These are phyloP conservation scores for Carcinoscorpius rotundicauda DNA, from an alignment of 1,140 invertebrate genomes.

Conservation along the genomic window DNA sequence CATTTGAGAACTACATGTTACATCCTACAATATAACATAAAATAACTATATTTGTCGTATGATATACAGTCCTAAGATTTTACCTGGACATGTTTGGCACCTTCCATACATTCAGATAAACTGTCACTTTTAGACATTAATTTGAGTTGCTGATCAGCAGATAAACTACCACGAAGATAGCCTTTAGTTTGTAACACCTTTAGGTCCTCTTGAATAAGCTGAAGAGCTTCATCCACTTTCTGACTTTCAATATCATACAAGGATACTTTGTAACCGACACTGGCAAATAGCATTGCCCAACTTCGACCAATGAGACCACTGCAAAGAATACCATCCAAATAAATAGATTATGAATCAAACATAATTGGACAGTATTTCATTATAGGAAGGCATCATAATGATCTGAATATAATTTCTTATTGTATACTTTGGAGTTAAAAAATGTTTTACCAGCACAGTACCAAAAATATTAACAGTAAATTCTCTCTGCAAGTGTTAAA, in stretches of 20 bases:
- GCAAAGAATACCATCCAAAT: background rate
- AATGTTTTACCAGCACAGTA: too few species aligned
- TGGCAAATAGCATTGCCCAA: conserved; percentile 91
- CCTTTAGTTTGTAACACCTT: conserved; percentile 52
- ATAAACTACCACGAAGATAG: conserved; percentile 56
- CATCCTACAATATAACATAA: too few species aligned
- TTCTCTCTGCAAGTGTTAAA: too few species aligned
- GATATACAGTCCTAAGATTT: conserved; percentile 1
- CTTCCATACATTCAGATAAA: conserved; percentile 30
- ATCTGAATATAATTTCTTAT: too few species aligned
- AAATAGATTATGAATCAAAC: background rate
- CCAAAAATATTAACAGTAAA: too few species aligned
- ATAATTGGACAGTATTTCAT: background rate
- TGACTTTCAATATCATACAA: conserved; percentile 68
- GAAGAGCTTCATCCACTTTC: conserved; percentile 52
- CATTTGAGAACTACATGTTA: too few species aligned
- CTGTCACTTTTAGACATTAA: conserved; percentile 45
- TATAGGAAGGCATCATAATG: background rate
- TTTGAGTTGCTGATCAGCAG: conserved; percentile 55
- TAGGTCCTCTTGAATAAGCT: conserved; percentile 59
- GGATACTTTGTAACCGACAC: conserved; percentile 72
- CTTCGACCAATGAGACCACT: conserved; percentile 87
- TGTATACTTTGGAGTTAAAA: too few species aligned
- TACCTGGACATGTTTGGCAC: conserved; percentile 45
- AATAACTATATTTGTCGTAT: too few species aligned